Conservation (phyloP, 2,888 invertebrate species). For the Thelaira solivaga region DNA sequence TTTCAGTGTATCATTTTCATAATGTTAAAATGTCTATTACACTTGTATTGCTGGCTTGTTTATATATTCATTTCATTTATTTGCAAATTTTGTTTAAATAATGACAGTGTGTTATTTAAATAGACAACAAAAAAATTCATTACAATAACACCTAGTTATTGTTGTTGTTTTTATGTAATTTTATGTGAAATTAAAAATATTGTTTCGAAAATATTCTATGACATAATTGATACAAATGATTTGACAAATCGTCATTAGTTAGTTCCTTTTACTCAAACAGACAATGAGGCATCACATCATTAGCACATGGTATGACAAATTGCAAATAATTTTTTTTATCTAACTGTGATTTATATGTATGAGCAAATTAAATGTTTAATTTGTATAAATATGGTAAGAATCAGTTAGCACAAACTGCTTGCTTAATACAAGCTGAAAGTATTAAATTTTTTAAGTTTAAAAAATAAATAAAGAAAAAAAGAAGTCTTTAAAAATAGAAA, state of each 20-base stretch:
- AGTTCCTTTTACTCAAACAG: slow-evolving; percentile 17
- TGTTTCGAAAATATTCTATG: slow-evolving; percentile 35
- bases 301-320: slow-evolving; percentile 35
- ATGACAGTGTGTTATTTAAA: slow-evolving; percentile 38
- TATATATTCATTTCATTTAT: background rate
- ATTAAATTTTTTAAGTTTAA: too few relatives aligned
- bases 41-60: too few relatives aligned
- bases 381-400: too few relatives aligned
- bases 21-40: too few relatives aligned
- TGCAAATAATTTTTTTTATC: background rate
- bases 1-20: too few relatives aligned
- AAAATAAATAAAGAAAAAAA: too few relatives aligned
- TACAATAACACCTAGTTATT: slow-evolving; percentile 25
- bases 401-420: too few relatives aligned
- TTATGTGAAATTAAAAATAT: slow-evolving; percentile 17
- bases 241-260: slow-evolving; percentile 49
- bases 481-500: too few relatives aligned
- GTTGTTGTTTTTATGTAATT: too few relatives aligned
- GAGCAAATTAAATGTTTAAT: background rate
- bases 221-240: slow-evolving; percentile 41
- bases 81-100: slow-evolving; percentile 31
- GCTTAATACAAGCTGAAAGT: too few relatives aligned
- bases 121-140: slow-evolving; percentile 47
- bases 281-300: background rate
- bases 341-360: background rate